Evolutionary conservation across 1,140 invertebrate genomes (phyloP), one percentile per base, ranked within the genome.

Genomic region (Melipona quadrifasciata): DNA sequence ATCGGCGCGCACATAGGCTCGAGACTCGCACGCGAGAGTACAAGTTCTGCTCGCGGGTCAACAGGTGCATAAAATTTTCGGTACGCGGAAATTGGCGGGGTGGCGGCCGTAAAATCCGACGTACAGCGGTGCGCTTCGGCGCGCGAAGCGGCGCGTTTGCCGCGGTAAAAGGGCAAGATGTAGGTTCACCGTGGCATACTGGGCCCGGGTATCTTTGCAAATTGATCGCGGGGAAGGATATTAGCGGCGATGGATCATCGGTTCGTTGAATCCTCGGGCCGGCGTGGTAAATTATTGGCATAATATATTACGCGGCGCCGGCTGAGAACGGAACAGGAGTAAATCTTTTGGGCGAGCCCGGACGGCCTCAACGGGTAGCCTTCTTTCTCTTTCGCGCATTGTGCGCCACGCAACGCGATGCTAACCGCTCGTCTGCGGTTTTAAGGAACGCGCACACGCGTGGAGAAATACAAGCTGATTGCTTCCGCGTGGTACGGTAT

Each of bases 31-130:
- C 39, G 6, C 68, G 24, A 24, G 24, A 55, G 34, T n/a, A 19
- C 34, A 8, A 4, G 8, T 31, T 11, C 31, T 11, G 24, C 51
- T 64, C 82, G 79, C 75, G 84, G 88, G 84, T 89, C 87, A 89
- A 88, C 87, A 89, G 87, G 86, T 89, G 87, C 81, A 84, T 89
- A 89, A 89, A 88, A 89, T 89, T 86, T 75, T 87, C 74, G 87
- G 80, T 86, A 88, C 87, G 87, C 84, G 87, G 84, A 89, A 89
- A 89, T 89, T 89, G 84, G 72, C 84, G 78, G 77, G 83, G 86
- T 80, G 87, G 86, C 77, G 78, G 88, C 81, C 80, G 78, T 89
- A 89, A 89, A 89, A 84, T 31, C 81, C 84, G 68, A 78, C 61
- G 87, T 75, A 55, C 58, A 47, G 8, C 79, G 68, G 55, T 31